phyloP scores from a whole-genome alignment of 2,113 vertebrate species.

The Boulengeromyrus knoepffleri region DNA sequence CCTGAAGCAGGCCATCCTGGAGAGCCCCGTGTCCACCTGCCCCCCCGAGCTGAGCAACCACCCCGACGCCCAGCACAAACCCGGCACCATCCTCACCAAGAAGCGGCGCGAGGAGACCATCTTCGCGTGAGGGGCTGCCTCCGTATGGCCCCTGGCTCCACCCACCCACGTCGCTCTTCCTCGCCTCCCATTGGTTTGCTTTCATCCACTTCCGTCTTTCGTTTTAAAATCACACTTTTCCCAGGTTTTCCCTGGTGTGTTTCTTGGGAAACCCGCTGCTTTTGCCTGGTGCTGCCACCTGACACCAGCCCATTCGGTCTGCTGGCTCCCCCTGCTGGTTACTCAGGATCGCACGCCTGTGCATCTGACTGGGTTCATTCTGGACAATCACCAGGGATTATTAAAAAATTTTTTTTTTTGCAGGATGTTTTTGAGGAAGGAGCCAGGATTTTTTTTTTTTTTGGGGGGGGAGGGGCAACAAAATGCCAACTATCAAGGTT shows the following conservation, averaged over 20 bases:
- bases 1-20: constrained; percentile 92
- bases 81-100: constrained; percentile 97
- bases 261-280: background rate
- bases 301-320: background rate
- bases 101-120: constrained; percentile 96
- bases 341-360: background rate
- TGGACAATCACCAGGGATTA: background rate
- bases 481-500: background rate
- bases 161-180: background rate
- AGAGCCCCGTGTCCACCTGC: constrained; percentile 91
- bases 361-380: background rate
- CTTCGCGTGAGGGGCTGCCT: constrained; percentile 72
- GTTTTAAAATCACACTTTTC: background rate
- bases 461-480: background rate
- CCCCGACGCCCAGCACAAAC: constrained; percentile 95
- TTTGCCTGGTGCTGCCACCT: background rate
- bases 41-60: constrained; percentile 93
- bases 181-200: background rate
- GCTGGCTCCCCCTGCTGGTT: background rate
- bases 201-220: background rate
- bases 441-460: background rate
- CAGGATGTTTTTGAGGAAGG: background rate
- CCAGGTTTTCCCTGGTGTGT: background rate
- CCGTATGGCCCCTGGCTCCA: background rate
- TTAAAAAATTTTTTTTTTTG: background rate